Base-by-base conservation (phyloP, 2,888 invertebrate species). In the Geophilus truncorum region DNA sequence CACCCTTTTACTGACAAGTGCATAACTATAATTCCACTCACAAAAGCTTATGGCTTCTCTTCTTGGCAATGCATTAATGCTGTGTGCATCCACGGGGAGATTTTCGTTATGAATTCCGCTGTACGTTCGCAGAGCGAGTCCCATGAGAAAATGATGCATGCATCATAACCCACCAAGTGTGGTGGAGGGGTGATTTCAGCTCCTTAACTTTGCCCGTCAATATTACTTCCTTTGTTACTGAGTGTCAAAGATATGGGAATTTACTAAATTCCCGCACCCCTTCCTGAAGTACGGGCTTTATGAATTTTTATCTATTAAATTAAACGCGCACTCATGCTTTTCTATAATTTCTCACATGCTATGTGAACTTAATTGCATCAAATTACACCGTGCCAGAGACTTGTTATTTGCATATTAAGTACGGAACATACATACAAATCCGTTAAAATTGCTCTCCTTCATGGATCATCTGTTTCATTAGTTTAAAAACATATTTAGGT, bases 41-140 rank as follows among this genome's bases (percentile, higher is more conserved):
- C 70, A 70, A 70, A 70, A 70, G 70, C 70, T 70, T 70, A 70
- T 70, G 70, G 70, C 25, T 70, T 70, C 70, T 70, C 70, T 70
- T 70, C 70, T 70, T 70, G 70, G 70, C 70, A 70, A 70, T 70
- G 70, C 70, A 70, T 70, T 70, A 70, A 70, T 70, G 70, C 70
- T 25, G 70, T 28, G 70, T 70, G 70, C 70, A 70, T 70, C 70
- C 70, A 70, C 70, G 70, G 70, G 70, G 70, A 70, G 70, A 70
- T 70, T 70, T 70, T 25, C 70, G 70, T 70, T 70, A 70, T 70
- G 70, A 70, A 70, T 70, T 70, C 70, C 70, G 28, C 70, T 28
- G 28, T 70, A 70, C 70, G 70, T 70, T 70, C 25, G 28, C 28
- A 70, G 70, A 70, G 70, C 70, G 70, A 70, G 70, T 70, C 70